phyloP scores from a whole-genome alignment of 2,888 invertebrate species.

The Coecobrya sp. region DNA sequence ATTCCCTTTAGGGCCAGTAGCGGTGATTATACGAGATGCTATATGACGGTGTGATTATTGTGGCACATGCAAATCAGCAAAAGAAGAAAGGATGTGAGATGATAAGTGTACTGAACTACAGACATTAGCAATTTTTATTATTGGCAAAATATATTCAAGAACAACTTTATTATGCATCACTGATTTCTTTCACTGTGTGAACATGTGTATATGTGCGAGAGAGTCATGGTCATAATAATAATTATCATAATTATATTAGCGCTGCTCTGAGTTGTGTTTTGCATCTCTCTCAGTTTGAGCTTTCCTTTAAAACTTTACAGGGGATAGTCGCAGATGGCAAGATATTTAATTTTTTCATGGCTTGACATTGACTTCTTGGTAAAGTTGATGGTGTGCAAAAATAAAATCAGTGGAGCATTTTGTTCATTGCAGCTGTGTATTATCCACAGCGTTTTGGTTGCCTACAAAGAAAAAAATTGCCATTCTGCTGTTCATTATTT shows the following conservation, averaged over 20 bases:
- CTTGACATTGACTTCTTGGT: constrained; percentile 49
- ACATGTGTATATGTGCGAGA: not conserved
- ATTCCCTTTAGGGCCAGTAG: constrained; percentile 55
- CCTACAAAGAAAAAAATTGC: not conserved
- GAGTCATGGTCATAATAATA: constrained; percentile 28
- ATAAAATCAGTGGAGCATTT: constrained; percentile 19
- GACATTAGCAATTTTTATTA: constrained; percentile 72
- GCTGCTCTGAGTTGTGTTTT: constrained; percentile 9
- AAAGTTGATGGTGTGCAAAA: constrained; percentile 38
- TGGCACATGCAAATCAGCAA: constrained; percentile 12
- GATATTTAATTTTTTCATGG: not conserved
- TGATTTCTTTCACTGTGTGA: constrained; percentile 58
- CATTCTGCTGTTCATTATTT: not conserved
- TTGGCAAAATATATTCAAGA: constrained; percentile 69
- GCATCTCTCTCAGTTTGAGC: not conserved
- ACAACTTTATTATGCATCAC: constrained; percentile 76
- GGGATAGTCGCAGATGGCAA: not conserved
- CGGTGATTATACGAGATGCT: not conserved
- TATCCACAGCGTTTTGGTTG: not conserved
- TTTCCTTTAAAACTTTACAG: constrained; percentile 13
- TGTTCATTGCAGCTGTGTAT: not conserved
- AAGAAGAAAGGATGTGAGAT: not conserved
- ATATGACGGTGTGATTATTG: not conserved
- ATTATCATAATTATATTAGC: constrained; percentile 51
- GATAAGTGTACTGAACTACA: constrained; percentile 1